Conservation (phyloP, 2,797 vertebrate species). For the Oreonectes daqikongensis region DNA sequence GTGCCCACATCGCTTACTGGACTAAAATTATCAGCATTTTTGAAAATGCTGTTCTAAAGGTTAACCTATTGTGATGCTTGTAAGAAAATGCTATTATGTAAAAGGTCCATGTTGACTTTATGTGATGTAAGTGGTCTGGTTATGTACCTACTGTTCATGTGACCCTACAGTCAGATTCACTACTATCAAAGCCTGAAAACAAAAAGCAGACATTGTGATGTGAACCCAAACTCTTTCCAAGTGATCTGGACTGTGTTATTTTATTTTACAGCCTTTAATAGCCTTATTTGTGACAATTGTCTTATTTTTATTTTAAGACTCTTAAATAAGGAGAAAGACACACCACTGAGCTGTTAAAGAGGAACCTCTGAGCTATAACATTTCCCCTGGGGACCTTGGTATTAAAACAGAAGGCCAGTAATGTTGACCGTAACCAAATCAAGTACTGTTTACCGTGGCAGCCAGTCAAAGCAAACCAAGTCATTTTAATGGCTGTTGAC, state of each 20-base stretch:
- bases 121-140: not conserved
- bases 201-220: not conserved
- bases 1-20: conserved; percentile 14
- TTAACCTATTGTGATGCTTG: not conserved
- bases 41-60: conserved; percentile 19
- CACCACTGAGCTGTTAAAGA: not conserved
- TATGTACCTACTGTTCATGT: conserved; percentile 1
- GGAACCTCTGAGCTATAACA: not conserved
- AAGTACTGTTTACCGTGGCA: conserved; percentile 53
- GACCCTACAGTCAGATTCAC: not conserved
- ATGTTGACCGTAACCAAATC: conserved; percentile 32
- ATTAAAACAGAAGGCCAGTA: conserved; percentile 16
- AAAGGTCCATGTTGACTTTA: not conserved
- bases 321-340: not conserved
- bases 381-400: not conserved
- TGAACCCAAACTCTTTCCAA: not conserved
- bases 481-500: conserved; percentile 65
- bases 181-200: not conserved
- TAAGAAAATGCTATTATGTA: not conserved
- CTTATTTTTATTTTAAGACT: not conserved
- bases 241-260: not conserved
- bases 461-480: conserved; percentile 63
- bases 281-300: not conserved
- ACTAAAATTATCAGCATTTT: conserved; percentile 5
- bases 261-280: not conserved